Evolutionary conservation across 1,140 invertebrate genomes (phyloP).

Genomic region (Drosophila nigrodunni): DNA sequence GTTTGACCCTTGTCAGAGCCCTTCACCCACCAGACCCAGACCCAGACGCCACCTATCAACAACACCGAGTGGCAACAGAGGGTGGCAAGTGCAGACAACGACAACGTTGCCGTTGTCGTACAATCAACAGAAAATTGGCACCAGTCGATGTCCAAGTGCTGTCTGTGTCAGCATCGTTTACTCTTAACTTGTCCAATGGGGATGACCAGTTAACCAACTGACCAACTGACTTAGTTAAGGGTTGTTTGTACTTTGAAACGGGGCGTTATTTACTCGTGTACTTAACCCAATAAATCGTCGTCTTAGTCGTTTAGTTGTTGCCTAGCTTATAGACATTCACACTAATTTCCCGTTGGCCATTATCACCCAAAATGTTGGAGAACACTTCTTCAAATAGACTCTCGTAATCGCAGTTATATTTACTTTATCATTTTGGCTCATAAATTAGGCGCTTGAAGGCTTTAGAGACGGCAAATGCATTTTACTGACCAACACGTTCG

Average conservation of each 20-base stretch:
- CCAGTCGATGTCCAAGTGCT: constrained; percentile 63
- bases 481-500: constrained; percentile 32
- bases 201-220: constrained; percentile 47
- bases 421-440: constrained; percentile 62
- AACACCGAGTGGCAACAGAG: constrained; percentile 23
- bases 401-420: constrained; percentile 52
- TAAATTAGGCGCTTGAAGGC: constrained; percentile 51
- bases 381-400: constrained; percentile 39
- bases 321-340: constrained; percentile 41
- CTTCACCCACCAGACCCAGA: not conserved
- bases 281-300: constrained; percentile 62
- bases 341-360: constrained; percentile 25
- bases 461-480: constrained; percentile 37
- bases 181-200: constrained; percentile 53
- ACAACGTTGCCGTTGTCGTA: constrained; percentile 38
- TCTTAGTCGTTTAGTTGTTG: constrained; percentile 49
- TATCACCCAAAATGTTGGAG: constrained; percentile 17
- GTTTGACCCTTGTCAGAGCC: constrained; percentile 72
- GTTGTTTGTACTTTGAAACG: constrained; percentile 46
- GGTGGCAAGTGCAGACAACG: constrained; percentile 49
- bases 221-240: constrained; percentile 62
- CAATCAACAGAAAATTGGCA: constrained; percentile 80
- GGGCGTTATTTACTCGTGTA: constrained; percentile 3
- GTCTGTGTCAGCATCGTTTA: constrained; percentile 71
- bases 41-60: not conserved